phyloP scores from a whole-genome alignment of 92 coral and sea anemone genomes.

The Porites cylindrica region DNA sequence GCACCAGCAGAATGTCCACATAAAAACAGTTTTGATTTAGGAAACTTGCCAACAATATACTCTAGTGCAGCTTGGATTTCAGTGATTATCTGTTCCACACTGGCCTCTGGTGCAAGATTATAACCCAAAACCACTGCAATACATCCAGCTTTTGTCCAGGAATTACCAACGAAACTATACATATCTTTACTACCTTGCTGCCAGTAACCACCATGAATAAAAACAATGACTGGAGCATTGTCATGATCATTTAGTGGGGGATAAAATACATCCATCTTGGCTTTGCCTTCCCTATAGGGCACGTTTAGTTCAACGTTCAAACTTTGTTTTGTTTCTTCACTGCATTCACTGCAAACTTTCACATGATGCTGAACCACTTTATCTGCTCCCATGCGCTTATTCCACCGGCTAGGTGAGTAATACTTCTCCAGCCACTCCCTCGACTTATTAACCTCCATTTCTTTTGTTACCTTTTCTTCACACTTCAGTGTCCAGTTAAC shows the following conservation, averaged over 20 bases:
- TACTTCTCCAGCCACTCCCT: constrained; percentile 42
- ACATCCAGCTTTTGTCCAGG: constrained; percentile 52
- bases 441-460: neutral
- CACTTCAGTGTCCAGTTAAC: neutral
- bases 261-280: constrained; percentile 66
- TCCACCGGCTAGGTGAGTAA: constrained; percentile 73
- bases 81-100: constrained; percentile 65
- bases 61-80: constrained; percentile 66
- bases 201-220: constrained; percentile 90
- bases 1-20: constrained; percentile 93
- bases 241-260: neutral
- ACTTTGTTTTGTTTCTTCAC: constrained; percentile 28
- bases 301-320: constrained; percentile 26
- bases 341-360: constrained; percentile 30
- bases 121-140: constrained; percentile 70
- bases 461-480: neutral
- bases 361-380: constrained; percentile 25
- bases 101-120: constrained; percentile 77
- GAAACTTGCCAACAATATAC: constrained; percentile 59
- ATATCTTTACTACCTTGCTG: constrained; percentile 65
- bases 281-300: constrained; percentile 43
- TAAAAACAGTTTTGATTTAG: constrained; percentile 69
- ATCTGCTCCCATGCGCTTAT: constrained; percentile 47
- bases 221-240: constrained; percentile 56
- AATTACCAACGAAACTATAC: constrained; percentile 52